Conservation (phyloP, 2,888 invertebrate genomes). For the Isotomurus palustris region DNA sequence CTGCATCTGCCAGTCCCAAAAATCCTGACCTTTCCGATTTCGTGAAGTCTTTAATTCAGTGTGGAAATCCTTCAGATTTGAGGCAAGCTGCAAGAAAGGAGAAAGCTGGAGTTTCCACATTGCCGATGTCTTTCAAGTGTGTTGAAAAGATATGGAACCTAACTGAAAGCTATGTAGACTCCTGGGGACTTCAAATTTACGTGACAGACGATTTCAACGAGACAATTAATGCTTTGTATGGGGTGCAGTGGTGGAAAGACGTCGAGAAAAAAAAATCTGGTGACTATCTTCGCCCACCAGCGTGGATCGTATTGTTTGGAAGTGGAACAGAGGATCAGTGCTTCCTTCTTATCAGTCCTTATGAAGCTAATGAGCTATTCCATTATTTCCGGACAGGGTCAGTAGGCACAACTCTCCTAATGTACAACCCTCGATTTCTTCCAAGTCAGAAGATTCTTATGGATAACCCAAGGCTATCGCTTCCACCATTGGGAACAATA, state of each 20-base stretch:
- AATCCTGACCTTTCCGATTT: too few species aligned
- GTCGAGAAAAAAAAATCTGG: neutral
- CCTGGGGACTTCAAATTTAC: neutral
- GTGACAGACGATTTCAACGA: constrained; percentile 12
- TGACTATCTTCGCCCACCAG: constrained; percentile 1
- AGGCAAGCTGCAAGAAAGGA: neutral
- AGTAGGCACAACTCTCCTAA: neutral
- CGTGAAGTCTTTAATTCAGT: too few species aligned
- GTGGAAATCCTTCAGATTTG: neutral
- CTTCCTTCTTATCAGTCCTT: constrained; percentile 5
- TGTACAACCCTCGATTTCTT: constrained; percentile 4
- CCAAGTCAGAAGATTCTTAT: constrained; percentile 1
- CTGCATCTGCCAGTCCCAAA: neutral
- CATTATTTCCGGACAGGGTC: neutral
- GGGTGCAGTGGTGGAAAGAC: too few species aligned
- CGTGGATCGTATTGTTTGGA: neutral
- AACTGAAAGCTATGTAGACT: neutral
- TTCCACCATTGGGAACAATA: neutral
- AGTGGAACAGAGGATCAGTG: neutral
- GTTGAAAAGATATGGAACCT: neutral
- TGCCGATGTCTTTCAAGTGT: too few species aligned
- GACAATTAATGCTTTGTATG: neutral
- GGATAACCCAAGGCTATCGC: neutral
- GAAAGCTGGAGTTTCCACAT: too few species aligned
- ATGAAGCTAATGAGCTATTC: constrained; percentile 9